Evolutionary conservation across 2,113 vertebrate species (phyloP).

Genomic region (Rutilus rutilus): DNA sequence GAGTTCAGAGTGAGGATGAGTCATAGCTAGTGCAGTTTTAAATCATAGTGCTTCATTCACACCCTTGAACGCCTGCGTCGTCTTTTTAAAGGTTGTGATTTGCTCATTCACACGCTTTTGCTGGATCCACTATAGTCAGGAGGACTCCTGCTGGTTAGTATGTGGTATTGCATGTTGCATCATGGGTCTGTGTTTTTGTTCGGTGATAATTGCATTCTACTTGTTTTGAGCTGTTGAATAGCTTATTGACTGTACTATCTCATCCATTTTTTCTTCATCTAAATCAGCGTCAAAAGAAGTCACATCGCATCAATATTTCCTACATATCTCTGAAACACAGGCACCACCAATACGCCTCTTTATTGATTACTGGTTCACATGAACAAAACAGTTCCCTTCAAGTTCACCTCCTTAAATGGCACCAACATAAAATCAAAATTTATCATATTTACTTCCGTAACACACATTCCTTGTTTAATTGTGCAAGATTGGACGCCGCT

Average conservation of each 20-base stretch:
- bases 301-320: background rate
- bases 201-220: conserved; percentile 42
- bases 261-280: background rate
- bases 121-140: conserved; percentile 49
- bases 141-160: conserved; percentile 60
- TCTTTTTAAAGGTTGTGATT: conserved; percentile 42
- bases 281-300: conserved; percentile 35
- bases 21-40: conserved; percentile 15
- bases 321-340: conserved; percentile 20
- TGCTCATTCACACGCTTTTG: conserved; percentile 41
- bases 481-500: background rate
- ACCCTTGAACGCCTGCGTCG: conserved; percentile 33
- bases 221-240: conserved; percentile 25
- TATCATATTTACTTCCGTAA: background rate
- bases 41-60: conserved; percentile 43
- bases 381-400: conserved; percentile 16
- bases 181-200: background rate
- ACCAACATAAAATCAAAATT: background rate
- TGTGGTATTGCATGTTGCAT: conserved; percentile 33
- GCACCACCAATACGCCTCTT: conserved; percentile 1
- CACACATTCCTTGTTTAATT: background rate
- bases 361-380: conserved; percentile 17
- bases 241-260: conserved; percentile 22
- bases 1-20: conserved; percentile 36
- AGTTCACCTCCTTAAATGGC: conserved; percentile 9